A percentile compares a stretch with the other conserved stretches of the same genome.
Evolutionary conservation across 1,140 invertebrate genomes (phyloP).

Genomic region (Panulirus ornatus): DNA sequence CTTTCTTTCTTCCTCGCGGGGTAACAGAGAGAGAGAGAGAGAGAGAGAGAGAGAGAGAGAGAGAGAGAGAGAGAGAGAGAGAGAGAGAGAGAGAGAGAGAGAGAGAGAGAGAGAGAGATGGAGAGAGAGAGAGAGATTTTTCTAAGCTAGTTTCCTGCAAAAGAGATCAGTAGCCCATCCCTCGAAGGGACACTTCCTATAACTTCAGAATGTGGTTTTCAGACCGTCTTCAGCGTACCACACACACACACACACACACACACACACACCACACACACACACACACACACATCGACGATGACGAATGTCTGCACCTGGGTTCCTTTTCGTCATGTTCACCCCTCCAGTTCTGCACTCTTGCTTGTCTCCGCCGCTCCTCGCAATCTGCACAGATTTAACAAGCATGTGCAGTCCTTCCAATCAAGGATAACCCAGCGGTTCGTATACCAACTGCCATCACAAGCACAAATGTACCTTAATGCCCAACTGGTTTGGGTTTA

Average conservation of each 20-base stretch:
- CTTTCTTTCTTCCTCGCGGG: neutral
- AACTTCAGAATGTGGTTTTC: too few species aligned
- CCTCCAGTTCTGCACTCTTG: too few species aligned
- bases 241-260: neutral
- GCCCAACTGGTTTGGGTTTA: slow-evolving; percentile 14
- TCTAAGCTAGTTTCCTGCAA: too few species aligned
- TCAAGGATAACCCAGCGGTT: slow-evolving; percentile 40
- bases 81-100: slow-evolving; percentile 36
- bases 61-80: slow-evolving; percentile 36
- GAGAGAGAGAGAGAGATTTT: too few species aligned
- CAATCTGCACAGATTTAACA: slow-evolving; percentile 58
- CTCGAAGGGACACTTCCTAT: too few species aligned
- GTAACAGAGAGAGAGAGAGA: neutral
- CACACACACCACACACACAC: neutral
- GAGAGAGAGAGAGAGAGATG: too few species aligned
- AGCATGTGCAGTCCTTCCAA: slow-evolving; percentile 12
- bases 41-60: slow-evolving; percentile 34
- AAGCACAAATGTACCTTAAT: slow-evolving; percentile 52
- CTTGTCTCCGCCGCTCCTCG: too few species aligned
- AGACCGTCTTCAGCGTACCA: too few species aligned
- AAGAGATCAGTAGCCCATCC: too few species aligned
- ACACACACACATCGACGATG: neutral
- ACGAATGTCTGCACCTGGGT: neutral
- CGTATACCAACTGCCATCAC: slow-evolving; percentile 27
- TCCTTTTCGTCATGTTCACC: neutral